Conservation (phyloP, 2,797 vertebrate genomes). For the Merluccius polli region DNA sequence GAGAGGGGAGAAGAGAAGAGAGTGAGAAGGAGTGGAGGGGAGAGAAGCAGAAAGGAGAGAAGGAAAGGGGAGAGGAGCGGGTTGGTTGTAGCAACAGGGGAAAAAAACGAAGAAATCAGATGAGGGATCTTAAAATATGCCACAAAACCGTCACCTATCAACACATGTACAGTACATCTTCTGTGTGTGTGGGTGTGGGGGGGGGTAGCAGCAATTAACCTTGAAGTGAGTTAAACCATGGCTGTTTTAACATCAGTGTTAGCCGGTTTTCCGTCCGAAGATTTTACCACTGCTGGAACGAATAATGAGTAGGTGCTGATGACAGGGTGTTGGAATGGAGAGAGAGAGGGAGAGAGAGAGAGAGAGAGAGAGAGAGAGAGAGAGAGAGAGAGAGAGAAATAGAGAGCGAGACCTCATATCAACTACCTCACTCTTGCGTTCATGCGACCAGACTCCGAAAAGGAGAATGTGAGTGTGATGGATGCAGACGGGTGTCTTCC, state of each 20-base stretch:
- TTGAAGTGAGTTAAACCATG: conserved; percentile 48
- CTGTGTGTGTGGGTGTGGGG: too few species aligned
- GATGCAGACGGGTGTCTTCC: conserved; percentile 24
- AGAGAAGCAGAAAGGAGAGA: too few species aligned
- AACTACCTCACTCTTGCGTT: conserved; percentile 34
- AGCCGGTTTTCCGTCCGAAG: conserved; percentile 40
- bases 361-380: background rate
- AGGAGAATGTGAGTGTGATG: conserved; percentile 32
- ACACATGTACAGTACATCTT: too few species aligned
- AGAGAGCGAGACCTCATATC: conserved; percentile 25
- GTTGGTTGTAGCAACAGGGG: background rate
- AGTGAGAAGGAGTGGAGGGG: too few species aligned
- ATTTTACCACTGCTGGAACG: conserved; percentile 38
- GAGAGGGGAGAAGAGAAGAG: too few species aligned
- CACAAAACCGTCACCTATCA: conserved; percentile 15
- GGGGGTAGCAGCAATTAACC: conserved; percentile 50
- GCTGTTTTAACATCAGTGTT: conserved; percentile 45
- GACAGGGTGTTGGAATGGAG: conserved; percentile 54
- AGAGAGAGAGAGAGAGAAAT: background rate
- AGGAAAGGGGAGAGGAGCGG: too few species aligned
- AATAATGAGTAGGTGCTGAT: conserved; percentile 58
- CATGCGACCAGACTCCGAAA: conserved; percentile 33
- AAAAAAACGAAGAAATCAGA: too few species aligned
- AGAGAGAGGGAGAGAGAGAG: conserved; percentile 11
- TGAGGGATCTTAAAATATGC: conserved; percentile 1